Percentiles rank a stretch among this genome's conserved stretches.
Conservation (phyloP, 2,888 invertebrate genomes). For the Busseola fusca region DNA sequence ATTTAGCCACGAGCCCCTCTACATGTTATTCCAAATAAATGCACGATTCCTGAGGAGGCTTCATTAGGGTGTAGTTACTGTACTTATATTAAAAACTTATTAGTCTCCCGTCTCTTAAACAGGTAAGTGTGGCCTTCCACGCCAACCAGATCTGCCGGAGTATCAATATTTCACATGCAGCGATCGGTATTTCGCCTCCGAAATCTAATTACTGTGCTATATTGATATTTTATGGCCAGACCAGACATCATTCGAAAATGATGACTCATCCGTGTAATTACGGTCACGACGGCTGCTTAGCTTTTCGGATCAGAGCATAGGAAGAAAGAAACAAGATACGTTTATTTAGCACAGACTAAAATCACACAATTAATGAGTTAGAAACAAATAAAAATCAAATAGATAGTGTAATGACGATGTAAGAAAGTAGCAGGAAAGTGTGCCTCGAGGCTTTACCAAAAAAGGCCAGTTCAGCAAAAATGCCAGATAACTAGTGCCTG, state of each 20-base stretch:
- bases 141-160: conserved; percentile 11
- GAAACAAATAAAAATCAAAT: no score
- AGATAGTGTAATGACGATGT: no score
- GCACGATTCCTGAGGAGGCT: not conserved
- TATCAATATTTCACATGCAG: conserved; percentile 41
- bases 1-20: no score
- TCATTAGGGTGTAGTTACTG: not conserved
- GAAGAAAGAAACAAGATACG: no score
- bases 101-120: not conserved
- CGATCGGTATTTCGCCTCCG: not conserved
- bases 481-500: no score
- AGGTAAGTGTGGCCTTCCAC: not conserved
- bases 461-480: no score
- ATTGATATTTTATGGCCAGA: conserved; percentile 27
- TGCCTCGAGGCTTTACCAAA: no score
- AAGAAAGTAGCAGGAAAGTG: no score
- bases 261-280: conserved; percentile 14
- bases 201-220: conserved; percentile 29
- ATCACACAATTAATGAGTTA: no score
- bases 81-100: not conserved
- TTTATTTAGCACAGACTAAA: no score
- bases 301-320: not conserved
- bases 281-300: not conserved
- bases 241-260: conserved; percentile 18
- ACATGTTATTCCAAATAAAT: not conserved